Evolutionary conservation across 2,797 vertebrate species (phyloP).

Genomic region (Avahi laniger): DNA sequence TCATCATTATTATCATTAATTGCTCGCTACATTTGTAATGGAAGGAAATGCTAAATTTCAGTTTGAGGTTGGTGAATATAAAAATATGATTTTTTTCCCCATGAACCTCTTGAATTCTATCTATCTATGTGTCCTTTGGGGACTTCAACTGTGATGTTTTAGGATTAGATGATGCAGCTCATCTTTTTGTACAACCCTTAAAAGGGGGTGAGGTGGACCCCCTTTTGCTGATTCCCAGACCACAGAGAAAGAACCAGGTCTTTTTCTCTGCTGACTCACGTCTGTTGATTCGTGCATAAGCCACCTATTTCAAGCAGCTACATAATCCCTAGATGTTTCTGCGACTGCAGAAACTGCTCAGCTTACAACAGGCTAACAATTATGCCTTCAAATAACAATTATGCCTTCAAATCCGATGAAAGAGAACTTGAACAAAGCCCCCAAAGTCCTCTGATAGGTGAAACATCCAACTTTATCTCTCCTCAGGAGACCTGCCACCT

Average conservation of each 20-base stretch:
- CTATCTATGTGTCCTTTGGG: background rate
- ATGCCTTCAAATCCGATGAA: background rate
- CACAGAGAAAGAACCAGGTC: background rate
- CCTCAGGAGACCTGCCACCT: background rate
- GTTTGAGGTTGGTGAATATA: background rate
- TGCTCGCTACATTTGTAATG: background rate
- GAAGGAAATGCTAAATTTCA: background rate
- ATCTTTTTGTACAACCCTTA: background rate
- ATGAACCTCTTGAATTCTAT: background rate
- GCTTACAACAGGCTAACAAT: background rate
- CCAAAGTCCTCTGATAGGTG: background rate
- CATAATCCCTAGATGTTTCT: background rate
- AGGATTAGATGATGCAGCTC: background rate
- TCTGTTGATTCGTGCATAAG: background rate
- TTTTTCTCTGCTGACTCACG: background rate
- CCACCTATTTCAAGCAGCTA: background rate
- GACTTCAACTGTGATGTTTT: accelerated
- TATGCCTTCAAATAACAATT: background rate
- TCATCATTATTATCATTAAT: background rate
- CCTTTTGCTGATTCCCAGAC: background rate
- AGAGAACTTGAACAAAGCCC: background rate
- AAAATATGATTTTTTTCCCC: background rate
- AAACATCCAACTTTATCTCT: background rate
- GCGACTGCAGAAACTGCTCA: conserved; percentile 17
- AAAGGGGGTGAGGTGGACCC: accelerated